Evolutionary conservation across 2,888 invertebrate genomes (phyloP).

Genomic region (Junonia oenone): DNA sequence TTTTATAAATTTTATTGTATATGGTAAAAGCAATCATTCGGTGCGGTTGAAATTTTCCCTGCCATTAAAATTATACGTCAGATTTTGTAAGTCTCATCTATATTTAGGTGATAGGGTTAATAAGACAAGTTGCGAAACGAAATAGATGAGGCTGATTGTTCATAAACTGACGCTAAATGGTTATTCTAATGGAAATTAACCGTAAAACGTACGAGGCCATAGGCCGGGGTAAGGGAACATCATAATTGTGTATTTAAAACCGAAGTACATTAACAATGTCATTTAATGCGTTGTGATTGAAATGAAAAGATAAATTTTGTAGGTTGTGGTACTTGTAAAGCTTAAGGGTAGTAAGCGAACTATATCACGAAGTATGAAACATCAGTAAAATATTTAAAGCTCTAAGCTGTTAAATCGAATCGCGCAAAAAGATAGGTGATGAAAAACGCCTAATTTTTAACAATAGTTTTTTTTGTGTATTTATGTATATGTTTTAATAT

Average conservation of each 20-base stretch:
- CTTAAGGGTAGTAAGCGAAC: background rate
- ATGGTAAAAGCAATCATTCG: background rate
- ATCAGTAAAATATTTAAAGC: background rate
- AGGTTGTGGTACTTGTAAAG: slow-evolving; percentile 14
- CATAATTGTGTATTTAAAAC: background rate
- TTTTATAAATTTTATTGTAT: slow-evolving; percentile 23
- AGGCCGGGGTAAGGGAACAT: slow-evolving; percentile 7
- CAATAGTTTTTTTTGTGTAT: background rate
- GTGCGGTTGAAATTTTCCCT: background rate
- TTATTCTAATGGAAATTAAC: background rate
- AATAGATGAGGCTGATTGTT: background rate
- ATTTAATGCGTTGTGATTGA: slow-evolving; percentile 12
- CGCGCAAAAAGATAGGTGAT: background rate
- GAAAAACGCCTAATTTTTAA: background rate
- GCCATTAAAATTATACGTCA: background rate
- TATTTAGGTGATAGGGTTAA: background rate
- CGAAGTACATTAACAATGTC: slow-evolving; percentile 4
- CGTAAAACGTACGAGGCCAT: slow-evolving; percentile 7
- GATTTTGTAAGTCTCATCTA: background rate
- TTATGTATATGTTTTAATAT: background rate
- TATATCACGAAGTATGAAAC: background rate
- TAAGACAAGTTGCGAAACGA: background rate
- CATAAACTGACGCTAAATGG: background rate
- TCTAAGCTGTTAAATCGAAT: background rate
- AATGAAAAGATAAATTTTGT: slow-evolving; percentile 1